Base-by-base conservation (phyloP, 2,888 invertebrate species). In the Mactromeris polynyma region DNA sequence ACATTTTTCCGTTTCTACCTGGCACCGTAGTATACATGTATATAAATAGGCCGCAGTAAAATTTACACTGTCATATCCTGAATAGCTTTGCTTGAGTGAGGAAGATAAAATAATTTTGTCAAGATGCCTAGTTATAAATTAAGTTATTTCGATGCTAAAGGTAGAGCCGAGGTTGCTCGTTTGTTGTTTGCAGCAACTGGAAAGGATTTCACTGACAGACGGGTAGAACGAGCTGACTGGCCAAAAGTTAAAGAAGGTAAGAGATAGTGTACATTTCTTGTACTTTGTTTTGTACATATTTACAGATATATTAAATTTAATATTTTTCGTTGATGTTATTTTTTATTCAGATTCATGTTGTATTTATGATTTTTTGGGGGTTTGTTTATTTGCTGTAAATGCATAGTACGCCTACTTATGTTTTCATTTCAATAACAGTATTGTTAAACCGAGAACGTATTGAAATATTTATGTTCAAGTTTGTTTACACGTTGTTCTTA, bases 111-210 rank as follows among this genome's bases (percentile, higher is more conserved):
- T 31, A 33, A 33, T 4, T 19, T 17, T 33, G 14, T 19, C 40
- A 40, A 84, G 33, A 92, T 90, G 92, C 84, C 89, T 21, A 26
- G 81, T n/a, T 79, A 79, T 40, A 79, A 79, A 46, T 26, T 79
- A 42, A 79, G 42, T n/a, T 82, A 82, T 58, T 82, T 82, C 54
- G 36, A 58, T n/a, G n/a, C 9, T 21, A 58, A 38, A 19, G 81
- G 81, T 26, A 36, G 58, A 21, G 81, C 38, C 7, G 81, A 82
- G 64, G 33, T 58, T n/a, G 58, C 40, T 21, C n/a, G 81, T 0
- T 6, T 82, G 14, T 3, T 36, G 21, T 82, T 82, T 82, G 58
- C 64, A 0, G 81, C 64, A 36, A 64, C 81, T 9, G 81, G 81
- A 11, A 38, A 82, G n/a, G n/a, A 19, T 11, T 82, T 38, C 31